Percentiles rank a stretch among this genome's conserved stretches.
These are phyloP conservation scores for Alloscopus bannaensis DNA, from an alignment of 2,888 invertebrate species.

Conservation along the genomic window DNA sequence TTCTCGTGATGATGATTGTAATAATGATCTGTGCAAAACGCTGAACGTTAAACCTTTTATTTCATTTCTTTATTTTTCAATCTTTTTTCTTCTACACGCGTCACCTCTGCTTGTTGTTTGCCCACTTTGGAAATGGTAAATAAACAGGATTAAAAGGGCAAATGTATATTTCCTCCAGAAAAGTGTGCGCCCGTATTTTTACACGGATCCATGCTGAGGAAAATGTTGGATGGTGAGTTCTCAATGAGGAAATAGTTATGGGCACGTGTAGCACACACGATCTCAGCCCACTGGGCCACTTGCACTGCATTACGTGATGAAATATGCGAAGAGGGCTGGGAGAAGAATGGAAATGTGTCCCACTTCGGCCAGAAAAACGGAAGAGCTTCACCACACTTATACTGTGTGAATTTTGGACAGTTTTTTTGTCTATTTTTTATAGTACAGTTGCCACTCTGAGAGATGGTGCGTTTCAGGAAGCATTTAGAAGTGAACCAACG, in stretches of 20 bases:
- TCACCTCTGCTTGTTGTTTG: constrained; percentile 33
- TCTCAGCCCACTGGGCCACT: constrained; percentile 55
- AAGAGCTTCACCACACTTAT: too few relatives aligned
- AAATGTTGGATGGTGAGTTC: constrained; percentile 29
- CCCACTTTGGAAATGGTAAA: constrained; percentile 43
- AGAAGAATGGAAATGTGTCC: too few relatives aligned
- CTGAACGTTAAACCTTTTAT: too few relatives aligned
- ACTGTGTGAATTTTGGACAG: too few relatives aligned
- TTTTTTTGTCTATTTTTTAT: too few relatives aligned
- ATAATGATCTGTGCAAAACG: constrained; percentile 7
- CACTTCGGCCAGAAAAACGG: too few relatives aligned
- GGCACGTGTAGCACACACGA: constrained; percentile 45
- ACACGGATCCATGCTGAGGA: background rate
- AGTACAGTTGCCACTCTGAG: too few relatives aligned
- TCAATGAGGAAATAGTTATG: constrained; percentile 54
- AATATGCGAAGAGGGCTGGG: constrained; percentile 23
- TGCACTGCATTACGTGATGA: constrained; percentile 52
- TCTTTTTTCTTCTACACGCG: constrained; percentile 26
- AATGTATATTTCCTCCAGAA: too few relatives aligned
- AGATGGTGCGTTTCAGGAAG: too few relatives aligned
- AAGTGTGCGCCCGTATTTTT: too few relatives aligned
- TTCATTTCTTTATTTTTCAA: too few relatives aligned
- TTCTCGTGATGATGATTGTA: constrained; percentile 26
- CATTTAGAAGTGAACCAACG: too few relatives aligned
- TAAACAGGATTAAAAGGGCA: constrained; percentile 61